Evolutionary conservation across 2,888 invertebrate species (phyloP), one percentile per base, ranked within the genome.

Genomic region (Unio pictorum): DNA sequence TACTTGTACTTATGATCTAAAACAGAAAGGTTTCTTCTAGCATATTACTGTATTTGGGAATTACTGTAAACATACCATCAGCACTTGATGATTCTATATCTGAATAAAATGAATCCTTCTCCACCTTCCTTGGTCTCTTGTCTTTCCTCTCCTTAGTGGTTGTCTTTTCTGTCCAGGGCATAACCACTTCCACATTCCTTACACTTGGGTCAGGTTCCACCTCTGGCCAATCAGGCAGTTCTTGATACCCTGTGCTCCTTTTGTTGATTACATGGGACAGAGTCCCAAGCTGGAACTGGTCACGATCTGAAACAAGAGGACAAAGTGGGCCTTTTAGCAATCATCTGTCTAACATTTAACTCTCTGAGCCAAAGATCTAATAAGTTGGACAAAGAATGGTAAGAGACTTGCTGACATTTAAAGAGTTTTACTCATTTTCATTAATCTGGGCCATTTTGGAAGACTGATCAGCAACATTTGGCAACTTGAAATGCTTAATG

Each of bases 251-350:
- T 57, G 91, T 92, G 1, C 97, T 96, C 71, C 94, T 92, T 83
- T 93, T 92, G 84, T 98, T 97, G 72, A 99, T 93, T 89, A 96
- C 96, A 91, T 98, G 98, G 0, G 99, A 98, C 68, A 99, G 91
- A 0, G 98, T 96, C 3, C 99, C 98, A 85, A 99, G 91, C 82
- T 98, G 98, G 90, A 94, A 97, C 84, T 95, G 94, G 89, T 95
- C 95, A 58, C 95, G 93, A 84, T 95, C 95, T 94, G 89, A 45
- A 68, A 73, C 67, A 30, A 63, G 30, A 61, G 61, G 45, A 11
- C 45, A 45, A 45, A 45, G 45, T 45, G 45, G 45, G 45, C 45
- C 3, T 45, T 11, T 11, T 11, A 45, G 11, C 8, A 15, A 11
- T 45, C 45, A 15, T 34, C 8, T 34, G 34, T 0, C 45, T 45